A percentile compares a stretch with the other conserved stretches of the same genome.
Conservation (phyloP, 2,797 vertebrate genomes). For the Synanceia verrucosa region DNA sequence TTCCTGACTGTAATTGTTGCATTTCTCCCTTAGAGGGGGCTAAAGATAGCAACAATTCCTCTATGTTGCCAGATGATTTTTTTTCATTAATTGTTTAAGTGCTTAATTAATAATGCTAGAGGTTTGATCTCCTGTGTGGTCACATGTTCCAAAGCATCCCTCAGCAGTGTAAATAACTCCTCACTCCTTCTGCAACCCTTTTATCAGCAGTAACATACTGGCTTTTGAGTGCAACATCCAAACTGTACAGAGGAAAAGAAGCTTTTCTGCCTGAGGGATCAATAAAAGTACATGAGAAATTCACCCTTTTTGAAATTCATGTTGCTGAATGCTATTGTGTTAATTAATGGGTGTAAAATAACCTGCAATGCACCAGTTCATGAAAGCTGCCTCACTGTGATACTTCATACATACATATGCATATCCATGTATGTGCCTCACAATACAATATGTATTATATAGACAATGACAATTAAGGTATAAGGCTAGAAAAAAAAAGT, state of each 20-base stretch:
- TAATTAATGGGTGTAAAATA: slow-evolving; percentile 37
- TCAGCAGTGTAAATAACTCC: slow-evolving; percentile 8
- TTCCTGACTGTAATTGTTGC: too few relatives aligned
- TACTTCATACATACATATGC: not conserved
- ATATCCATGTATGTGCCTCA: not conserved
- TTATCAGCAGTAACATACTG: not conserved
- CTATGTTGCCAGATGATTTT: slow-evolving; percentile 1
- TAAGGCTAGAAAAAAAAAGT: not conserved
- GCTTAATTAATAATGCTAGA: slow-evolving; percentile 12
- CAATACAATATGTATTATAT: not conserved
- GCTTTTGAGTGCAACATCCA: not conserved
- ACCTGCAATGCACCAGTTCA: slow-evolving; percentile 13
- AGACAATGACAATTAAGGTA: not conserved
- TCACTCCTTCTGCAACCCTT: not conserved
- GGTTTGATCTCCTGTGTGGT: slow-evolving; percentile 8
- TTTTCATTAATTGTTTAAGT: not conserved
- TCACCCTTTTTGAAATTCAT: slow-evolving; percentile 19
- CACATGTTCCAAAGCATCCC: not conserved
- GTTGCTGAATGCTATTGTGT: slow-evolving; percentile 14
- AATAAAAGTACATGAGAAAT: slow-evolving; percentile 27
- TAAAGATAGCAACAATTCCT: slow-evolving; percentile 21
- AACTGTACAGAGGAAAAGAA: not conserved
- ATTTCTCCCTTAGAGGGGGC: too few relatives aligned
- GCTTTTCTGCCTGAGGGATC: slow-evolving; percentile 23
- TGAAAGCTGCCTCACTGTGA: slow-evolving; percentile 2